Evolutionary conservation across 2,888 invertebrate genomes (phyloP).

Genomic region (Cylloceria caligata): DNA sequence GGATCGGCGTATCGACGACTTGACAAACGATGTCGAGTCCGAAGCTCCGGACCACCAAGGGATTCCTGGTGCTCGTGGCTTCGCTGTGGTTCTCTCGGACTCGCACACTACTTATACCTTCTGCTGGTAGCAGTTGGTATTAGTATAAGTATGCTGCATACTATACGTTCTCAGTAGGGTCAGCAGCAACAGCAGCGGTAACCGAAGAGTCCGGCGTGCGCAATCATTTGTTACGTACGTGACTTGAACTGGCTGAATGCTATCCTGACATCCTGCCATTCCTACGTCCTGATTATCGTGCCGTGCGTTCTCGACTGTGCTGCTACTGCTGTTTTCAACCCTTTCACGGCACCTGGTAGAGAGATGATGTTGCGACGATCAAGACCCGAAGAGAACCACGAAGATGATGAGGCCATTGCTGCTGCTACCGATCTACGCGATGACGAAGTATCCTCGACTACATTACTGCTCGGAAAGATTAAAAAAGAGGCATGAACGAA

Average conservation of each 20-base stretch:
- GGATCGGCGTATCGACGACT: conserved; percentile 84
- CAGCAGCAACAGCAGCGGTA: conserved; percentile 45
- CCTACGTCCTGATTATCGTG: conserved; percentile 75
- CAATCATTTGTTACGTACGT: conserved; percentile 84
- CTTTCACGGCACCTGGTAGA: conserved; percentile 45
- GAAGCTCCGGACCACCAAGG: conserved; percentile 83
- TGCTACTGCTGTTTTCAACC: conserved; percentile 50
- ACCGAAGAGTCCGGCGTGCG: conserved; percentile 75
- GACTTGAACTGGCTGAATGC: conserved; percentile 79
- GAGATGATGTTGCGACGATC: conserved; percentile 55
- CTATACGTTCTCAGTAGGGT: conserved; percentile 35
- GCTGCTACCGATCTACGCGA: conserved; percentile 39
- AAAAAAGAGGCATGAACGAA: conserved; percentile 9
- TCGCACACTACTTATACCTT: conserved; percentile 63
- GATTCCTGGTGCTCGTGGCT: conserved; percentile 70
- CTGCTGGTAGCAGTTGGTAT: conserved; percentile 22
- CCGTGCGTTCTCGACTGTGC: conserved; percentile 45
- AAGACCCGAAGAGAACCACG: conserved; percentile 40
- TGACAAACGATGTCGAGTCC: conserved; percentile 84
- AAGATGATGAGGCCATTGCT: no score
- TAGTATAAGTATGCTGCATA: conserved; percentile 33
- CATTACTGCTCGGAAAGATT: conserved; percentile 18
- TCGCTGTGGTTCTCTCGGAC: conserved; percentile 54
- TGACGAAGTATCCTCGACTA: conserved; percentile 30
- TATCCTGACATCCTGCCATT: conserved; percentile 80